These are phyloP conservation scores for Indicator indicator DNA, from an alignment of 2,113 vertebrate species.

Conservation along the genomic window DNA sequence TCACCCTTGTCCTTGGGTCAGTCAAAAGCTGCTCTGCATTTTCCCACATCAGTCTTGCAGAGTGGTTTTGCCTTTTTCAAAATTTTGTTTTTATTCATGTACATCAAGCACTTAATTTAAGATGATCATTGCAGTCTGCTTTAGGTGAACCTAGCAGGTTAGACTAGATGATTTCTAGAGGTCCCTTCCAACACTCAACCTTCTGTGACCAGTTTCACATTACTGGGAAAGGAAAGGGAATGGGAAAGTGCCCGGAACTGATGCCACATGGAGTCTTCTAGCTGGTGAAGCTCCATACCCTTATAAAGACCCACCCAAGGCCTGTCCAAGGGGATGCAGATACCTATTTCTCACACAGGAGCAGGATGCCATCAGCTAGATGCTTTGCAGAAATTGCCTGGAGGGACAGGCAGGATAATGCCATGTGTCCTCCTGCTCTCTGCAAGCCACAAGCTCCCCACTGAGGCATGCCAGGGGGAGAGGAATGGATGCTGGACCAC, in stretches of 20 bases:
- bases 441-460: accelerated
- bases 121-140: neutral
- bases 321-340: neutral
- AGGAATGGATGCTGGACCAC: neutral
- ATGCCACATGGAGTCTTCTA: neutral
- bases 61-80: neutral
- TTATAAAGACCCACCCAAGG: neutral
- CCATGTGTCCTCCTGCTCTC: neutral
- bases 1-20: accelerated
- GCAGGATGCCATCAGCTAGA: neutral
- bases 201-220: neutral
- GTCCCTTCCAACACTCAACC: too few species aligned
- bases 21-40: neutral
- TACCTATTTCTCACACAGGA: neutral
- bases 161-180: too few species aligned
- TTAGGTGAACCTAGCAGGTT: too few species aligned
- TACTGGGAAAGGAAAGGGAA: conserved; percentile 24
- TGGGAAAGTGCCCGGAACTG: neutral
- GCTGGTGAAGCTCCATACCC: neutral
- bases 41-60: neutral
- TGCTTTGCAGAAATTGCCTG: neutral
- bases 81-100: too few species aligned
- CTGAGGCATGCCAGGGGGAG: accelerated
- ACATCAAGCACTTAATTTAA: neutral
- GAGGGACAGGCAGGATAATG: neutral